Conservation (phyloP, 2,113 vertebrate species). For the Lepus europaeus region DNA sequence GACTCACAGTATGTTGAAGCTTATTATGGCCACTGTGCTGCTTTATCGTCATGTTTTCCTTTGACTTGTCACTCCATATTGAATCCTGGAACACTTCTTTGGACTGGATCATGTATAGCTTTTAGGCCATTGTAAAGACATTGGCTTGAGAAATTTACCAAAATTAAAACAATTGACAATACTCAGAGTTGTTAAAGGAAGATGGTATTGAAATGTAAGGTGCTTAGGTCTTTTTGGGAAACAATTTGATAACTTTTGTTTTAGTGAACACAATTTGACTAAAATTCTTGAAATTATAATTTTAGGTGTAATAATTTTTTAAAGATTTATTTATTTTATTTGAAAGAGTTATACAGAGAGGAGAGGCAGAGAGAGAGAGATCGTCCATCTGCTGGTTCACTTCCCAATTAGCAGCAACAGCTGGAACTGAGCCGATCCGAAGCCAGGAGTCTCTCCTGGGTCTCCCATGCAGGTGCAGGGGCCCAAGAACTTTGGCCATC, state of each 20-base stretch:
- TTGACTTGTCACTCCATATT: background rate
- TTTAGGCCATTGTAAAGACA: background rate
- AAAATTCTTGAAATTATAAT: conserved; percentile 5
- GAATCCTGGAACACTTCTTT: background rate
- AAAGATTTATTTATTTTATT: too few relatives aligned
- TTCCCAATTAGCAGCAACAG: too few relatives aligned
- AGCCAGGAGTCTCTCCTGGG: too few relatives aligned
- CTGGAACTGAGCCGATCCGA: too few relatives aligned
- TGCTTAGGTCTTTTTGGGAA: background rate
- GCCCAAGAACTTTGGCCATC: too few relatives aligned
- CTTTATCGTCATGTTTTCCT: background rate
- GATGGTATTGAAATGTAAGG: background rate
- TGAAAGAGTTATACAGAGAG: too few relatives aligned
- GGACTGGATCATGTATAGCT: background rate
- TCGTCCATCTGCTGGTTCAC: too few relatives aligned
- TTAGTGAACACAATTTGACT: conserved; percentile 4
- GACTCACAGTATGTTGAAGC: background rate
- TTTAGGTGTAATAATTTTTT: background rate
- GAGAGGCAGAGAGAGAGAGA: too few relatives aligned
- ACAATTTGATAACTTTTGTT: background rate
- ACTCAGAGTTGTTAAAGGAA: background rate
- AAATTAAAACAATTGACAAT: background rate
- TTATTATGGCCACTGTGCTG: background rate
- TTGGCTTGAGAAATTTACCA: conserved; percentile 4
- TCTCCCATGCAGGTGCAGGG: too few relatives aligned